phyloP scores from a whole-genome alignment of 2,888 invertebrate species.

The Leucophenga montana region DNA sequence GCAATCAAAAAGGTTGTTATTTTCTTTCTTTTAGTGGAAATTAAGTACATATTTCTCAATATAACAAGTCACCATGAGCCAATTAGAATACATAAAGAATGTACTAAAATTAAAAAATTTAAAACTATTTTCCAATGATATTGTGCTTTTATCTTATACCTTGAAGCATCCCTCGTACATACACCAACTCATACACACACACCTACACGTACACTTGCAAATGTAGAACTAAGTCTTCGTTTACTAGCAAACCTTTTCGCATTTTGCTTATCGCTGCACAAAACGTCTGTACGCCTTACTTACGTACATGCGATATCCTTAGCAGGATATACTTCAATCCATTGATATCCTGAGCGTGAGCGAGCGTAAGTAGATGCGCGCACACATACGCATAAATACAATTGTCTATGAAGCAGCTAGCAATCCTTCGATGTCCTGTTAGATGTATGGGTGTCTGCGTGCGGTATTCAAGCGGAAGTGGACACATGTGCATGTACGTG shows the following conservation, averaged over 20 bases:
- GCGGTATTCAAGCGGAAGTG: slow-evolving; percentile 64
- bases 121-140: no score
- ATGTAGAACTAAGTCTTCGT: background rate
- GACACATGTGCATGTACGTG: slow-evolving; percentile 36
- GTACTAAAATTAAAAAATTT: no score
- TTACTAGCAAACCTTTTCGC: slow-evolving; percentile 10
- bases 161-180: background rate
- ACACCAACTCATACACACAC: no score
- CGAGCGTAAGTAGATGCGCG: slow-evolving; percentile 44
- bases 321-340: slow-evolving; percentile 45
- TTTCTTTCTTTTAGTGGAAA: no score
- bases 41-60: no score
- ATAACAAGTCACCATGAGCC: no score
- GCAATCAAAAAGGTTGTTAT: no score
- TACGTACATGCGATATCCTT: slow-evolving; percentile 35
- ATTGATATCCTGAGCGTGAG: slow-evolving; percentile 54
- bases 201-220: background rate
- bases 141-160: no score
- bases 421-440: background rate
- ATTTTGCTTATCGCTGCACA: slow-evolving; percentile 21
- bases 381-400: slow-evolving; percentile 35
- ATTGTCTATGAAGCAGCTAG: background rate
- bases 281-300: slow-evolving; percentile 33
- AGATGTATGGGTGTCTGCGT: slow-evolving; percentile 41
- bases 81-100: no score